Evolutionary conservation across 2,888 invertebrate species (phyloP), one percentile per base, ranked within the genome.

Genomic region (Colletes collaris): DNA sequence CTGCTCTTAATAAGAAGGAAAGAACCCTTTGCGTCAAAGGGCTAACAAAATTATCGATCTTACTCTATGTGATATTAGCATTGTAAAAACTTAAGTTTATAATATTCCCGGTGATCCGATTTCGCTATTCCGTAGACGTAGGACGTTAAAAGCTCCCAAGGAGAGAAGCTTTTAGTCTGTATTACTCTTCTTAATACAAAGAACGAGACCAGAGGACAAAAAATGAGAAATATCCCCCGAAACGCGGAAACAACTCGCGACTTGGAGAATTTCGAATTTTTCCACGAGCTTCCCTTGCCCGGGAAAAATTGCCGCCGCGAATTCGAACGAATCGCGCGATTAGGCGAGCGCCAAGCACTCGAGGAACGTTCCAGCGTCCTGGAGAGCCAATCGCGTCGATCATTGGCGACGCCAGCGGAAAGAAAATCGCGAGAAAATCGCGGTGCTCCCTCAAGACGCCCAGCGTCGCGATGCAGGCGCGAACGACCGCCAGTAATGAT

Each of bases 401-500:
- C 78, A 70, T 76, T 78, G 76, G 76, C 70, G 27, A 27, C 27
- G 27, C 27, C 27, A 65, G n/a, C 19, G 13, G 35, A 6, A 49
- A 7, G 19, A 6, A 49, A 5, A 37, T 5, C 13, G 37, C 37
- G 19, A 52, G 60, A 56, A 76, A 76, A 69, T 76, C 69, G 19
- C 8, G 19, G 66, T 50, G 35, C 27, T 27, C 27, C 52, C n/a
- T 8, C 44, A 63, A 72, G 64, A 72, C 60, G 72, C 49, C 44
- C 50, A 10, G 35, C 46, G 46, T 40, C 56, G 13, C n/a, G 16
- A 35, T 3, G 44, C 53, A 8, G 1, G 53, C 27, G 56, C 60
- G 49, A 59, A 66, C 46, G 13, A 49, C 50, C 44, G 49, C 35
- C 67, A 55, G 65, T 82, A 80, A 82, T 70, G 81, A 82, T 82